phyloP scores from a whole-genome alignment of 2,797 vertebrate species.

The Mastacembelus armatus region DNA sequence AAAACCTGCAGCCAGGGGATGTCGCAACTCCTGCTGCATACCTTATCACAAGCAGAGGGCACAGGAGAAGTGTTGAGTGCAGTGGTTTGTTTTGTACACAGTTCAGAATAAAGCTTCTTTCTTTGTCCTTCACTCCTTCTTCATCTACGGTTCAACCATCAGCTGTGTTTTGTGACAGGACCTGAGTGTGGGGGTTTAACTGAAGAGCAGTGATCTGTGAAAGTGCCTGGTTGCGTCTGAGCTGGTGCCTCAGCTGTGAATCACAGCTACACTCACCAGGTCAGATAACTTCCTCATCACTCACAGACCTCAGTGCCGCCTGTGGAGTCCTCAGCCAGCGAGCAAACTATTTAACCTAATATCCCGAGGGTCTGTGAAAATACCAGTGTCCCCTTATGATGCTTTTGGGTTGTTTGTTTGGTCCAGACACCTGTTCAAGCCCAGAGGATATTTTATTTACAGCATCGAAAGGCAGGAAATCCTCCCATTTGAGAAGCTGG shows the following conservation, averaged over 20 bases:
- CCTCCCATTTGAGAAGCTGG: conserved; percentile 23
- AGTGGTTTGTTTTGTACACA: conserved; percentile 25
- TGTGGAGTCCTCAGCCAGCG: no score
- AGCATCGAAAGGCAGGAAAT: conserved; percentile 52
- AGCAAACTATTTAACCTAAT: no score
- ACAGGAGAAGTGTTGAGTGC: conserved; percentile 9
- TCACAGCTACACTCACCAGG: conserved; percentile 6
- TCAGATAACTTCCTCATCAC: background rate
- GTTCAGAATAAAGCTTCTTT: conserved; percentile 23
- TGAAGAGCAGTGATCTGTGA: no score
- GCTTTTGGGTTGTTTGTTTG: background rate
- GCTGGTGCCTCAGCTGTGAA: conserved; percentile 21
- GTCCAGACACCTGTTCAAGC: background rate
- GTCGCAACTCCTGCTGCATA: conserved; percentile 73
- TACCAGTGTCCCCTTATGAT: background rate
- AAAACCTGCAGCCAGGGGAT: conserved; percentile 38
- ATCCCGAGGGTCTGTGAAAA: no score
- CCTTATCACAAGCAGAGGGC: conserved; percentile 45
- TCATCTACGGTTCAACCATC: background rate
- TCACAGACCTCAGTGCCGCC: no score
- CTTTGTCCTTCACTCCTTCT: no score
- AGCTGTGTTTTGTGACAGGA: conserved; percentile 10
- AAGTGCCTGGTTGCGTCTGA: background rate
- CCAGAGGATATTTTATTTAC: conserved; percentile 1
- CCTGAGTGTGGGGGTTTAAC: no score